Evolutionary conservation across 37 sponge, comb jelly and placozoan species (phyloP), one percentile per base, ranked within the genome.

Genomic region (Cliona cf. orientalis): DNA sequence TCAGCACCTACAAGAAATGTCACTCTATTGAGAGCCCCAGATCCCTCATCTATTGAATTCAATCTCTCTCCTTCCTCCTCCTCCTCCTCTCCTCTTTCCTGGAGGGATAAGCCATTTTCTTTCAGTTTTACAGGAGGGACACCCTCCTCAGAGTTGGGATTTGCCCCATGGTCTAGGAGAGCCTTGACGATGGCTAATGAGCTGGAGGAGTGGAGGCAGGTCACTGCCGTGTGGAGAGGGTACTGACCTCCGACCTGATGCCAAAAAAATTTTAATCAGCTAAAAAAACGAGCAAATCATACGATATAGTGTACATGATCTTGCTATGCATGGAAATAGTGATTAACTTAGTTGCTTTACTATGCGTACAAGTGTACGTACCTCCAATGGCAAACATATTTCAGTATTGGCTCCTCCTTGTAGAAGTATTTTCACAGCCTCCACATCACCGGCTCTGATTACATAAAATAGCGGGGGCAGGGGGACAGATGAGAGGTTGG

Each of bases 381-480:
- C 82, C 82, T 71, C 64, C 7, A 0, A 36, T 3, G 72, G 73
- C 46, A 82, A 25, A 37, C 25, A 41, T 19, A 31, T 22, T 22
- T 60, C 28, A 34, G 41, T 33, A 23, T 61, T 44, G 29, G 63
- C 82, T 72, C 82, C 74, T 26, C 38, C 22, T 5, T 41, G 19
- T 46, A 72, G 32, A 21, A 94, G 59, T 42, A 57, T 68, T 39
- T 58, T 37, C 12, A 87, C 78, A 5, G 69, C 70, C 36, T 61
- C 61, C 43, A 84, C 49, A 56, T 91, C 95, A 7, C 69, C 72
- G 1, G 84, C 75, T 55, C 57, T 39, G 42, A 91, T 75, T 1
- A 91, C 76, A 59, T 88, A 91, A 36, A 89, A 32, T 31, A 94
- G 71, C 12, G 91, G 88, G 11, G 84, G 91, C 12, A 91, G 35